phyloP scores from a whole-genome alignment of 2,113 vertebrate genomes.

The Myrmecophaga tridactyla region DNA sequence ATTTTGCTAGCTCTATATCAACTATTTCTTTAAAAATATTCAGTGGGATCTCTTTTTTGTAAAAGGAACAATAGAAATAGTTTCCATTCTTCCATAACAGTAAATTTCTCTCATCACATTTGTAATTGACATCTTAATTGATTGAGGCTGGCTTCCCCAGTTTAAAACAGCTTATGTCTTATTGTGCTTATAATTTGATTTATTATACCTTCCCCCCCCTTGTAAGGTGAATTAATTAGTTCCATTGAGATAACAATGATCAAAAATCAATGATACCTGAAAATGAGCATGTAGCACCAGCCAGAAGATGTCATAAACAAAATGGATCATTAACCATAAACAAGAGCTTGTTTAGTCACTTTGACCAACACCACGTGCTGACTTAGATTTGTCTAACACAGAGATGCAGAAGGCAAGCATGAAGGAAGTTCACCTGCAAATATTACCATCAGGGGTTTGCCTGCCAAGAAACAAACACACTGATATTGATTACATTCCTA shows the following conservation, averaged over 20 bases:
- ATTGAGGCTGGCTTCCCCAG: background rate
- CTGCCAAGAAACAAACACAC: background rate
- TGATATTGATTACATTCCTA: background rate
- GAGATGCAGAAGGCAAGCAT: background rate
- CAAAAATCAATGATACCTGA: background rate
- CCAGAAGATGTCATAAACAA: background rate
- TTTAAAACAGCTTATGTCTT: background rate
- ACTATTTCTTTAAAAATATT: background rate
- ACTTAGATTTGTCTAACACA: background rate
- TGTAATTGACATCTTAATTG: background rate
- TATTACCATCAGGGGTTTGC: background rate
- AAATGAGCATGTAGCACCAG: background rate
- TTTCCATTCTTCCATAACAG: background rate
- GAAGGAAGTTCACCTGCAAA: background rate
- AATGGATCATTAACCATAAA: background rate
- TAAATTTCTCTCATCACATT: background rate
- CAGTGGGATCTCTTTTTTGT: background rate
- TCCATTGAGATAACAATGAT: background rate
- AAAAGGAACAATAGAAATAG: background rate
- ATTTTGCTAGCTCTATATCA: background rate
- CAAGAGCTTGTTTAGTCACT: background rate
- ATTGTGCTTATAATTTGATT: conserved; percentile 4
- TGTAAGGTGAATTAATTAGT: background rate
- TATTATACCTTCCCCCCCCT: background rate
- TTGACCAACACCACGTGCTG: background rate